Conservation (phyloP, 2,113 vertebrate genomes). For the Dipodomys merriami region DNA sequence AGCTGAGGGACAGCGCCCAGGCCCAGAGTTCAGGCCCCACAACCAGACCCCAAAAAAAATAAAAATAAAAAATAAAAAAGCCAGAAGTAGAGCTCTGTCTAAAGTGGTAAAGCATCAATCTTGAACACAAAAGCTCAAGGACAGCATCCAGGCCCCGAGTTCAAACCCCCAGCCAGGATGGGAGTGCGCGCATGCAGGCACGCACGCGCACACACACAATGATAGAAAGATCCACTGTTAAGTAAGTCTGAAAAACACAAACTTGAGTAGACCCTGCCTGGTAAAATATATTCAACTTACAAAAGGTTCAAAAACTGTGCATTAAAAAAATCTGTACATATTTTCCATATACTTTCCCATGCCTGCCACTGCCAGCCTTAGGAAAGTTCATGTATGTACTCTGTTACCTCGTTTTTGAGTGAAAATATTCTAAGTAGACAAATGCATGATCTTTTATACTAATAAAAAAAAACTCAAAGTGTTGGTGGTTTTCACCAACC, state of each 20-base stretch:
- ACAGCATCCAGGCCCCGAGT: no score
- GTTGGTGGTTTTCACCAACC: neutral
- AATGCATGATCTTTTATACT: neutral
- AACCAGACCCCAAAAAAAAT: no score
- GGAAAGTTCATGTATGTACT: neutral
- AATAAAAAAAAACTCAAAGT: neutral
- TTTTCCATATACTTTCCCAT: neutral
- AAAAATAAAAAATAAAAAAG: no score
- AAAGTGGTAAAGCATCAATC: no score
- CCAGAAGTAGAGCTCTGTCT: no score
- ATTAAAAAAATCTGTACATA: neutral
- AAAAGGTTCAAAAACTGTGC: neutral
- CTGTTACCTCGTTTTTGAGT: neutral
- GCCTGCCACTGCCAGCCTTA: neutral
- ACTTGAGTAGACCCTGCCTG: neutral
- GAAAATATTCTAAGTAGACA: neutral
- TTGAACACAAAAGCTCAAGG: no score
- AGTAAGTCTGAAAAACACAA: slow-evolving; percentile 19
- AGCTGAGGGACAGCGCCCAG: no score
- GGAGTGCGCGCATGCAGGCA: no score
- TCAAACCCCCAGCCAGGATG: no score
- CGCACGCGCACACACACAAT: no score
- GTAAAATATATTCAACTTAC: neutral
- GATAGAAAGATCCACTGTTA: neutral
- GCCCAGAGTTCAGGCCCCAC: no score